Conservation (phyloP, 2,797 vertebrate genomes). For the Hylomyscus alleni region DNA sequence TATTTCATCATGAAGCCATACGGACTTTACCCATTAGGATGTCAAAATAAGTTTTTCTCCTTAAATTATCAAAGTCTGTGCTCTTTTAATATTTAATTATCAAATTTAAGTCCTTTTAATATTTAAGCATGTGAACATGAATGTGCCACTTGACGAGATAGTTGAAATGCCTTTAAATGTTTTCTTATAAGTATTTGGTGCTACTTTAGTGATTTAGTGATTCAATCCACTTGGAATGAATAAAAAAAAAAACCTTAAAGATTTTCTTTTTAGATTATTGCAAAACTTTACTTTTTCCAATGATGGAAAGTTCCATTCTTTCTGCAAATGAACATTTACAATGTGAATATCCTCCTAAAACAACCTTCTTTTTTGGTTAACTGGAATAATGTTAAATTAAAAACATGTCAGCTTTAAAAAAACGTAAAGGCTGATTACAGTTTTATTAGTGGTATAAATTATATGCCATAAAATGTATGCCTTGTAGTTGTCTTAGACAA, state of each 20-base stretch:
- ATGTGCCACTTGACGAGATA: neutral
- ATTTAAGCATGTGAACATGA: neutral
- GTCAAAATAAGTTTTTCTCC: slow-evolving; percentile 30
- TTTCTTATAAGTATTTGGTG: slow-evolving; percentile 34
- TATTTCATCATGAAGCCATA: neutral
- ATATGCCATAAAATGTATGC: neutral
- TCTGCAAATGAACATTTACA: neutral
- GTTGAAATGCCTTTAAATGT: neutral
- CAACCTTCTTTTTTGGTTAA: neutral
- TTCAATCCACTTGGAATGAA: slow-evolving; percentile 21
- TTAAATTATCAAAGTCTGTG: slow-evolving; percentile 47
- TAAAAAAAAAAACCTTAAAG: neutral
- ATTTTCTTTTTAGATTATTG: neutral
- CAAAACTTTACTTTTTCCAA: slow-evolving; percentile 30
- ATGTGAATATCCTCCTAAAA: slow-evolving; percentile 40
- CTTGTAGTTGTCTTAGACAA: neutral
- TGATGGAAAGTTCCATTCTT: slow-evolving; percentile 28
- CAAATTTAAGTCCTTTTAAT: slow-evolving; percentile 39
- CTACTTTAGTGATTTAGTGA: neutral
- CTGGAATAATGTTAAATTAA: neutral
- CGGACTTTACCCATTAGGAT: neutral
- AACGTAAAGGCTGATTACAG: neutral
- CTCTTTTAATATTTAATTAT: slow-evolving; percentile 48
- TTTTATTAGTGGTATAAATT: slow-evolving; percentile 51
- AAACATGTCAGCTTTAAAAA: neutral